Conservation (phyloP, 2,797 vertebrate species). For the Corythornis leucogaster region DNA sequence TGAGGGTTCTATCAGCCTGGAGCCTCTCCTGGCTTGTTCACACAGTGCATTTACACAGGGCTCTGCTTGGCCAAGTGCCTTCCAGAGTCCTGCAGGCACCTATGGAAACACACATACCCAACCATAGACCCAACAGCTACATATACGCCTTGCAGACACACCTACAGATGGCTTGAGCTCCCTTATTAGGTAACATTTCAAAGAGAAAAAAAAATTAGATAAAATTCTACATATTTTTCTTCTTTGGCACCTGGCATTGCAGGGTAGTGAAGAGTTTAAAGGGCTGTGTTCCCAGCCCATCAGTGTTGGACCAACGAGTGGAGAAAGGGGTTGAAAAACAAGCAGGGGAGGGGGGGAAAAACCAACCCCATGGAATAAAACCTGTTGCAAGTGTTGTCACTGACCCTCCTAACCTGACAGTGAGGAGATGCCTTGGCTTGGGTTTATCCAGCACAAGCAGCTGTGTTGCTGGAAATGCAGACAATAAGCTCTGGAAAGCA, state of each 20-base stretch:
- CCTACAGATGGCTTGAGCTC: constrained; percentile 7
- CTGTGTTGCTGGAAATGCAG: neutral
- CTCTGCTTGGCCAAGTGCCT: constrained; percentile 68
- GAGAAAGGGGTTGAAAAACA: neutral
- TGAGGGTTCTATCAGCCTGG: constrained; percentile 65
- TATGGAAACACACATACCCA: neutral
- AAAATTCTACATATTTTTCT: neutral
- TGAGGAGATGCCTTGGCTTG: neutral
- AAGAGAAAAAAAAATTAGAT: neutral
- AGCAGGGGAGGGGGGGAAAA: too few relatives aligned
- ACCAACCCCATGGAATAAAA: neutral
- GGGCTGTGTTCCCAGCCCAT: neutral
- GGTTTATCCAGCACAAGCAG: neutral
- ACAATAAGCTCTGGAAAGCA: constrained; percentile 23
- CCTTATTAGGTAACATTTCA: constrained; percentile 1
- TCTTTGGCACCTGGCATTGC: neutral
- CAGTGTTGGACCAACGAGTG: neutral
- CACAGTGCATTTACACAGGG: constrained; percentile 45
- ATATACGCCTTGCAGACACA: neutral
- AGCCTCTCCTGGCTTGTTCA: constrained; percentile 66
- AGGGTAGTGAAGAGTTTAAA: neutral
- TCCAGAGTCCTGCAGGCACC: constrained; percentile 49
- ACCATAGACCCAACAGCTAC: neutral
- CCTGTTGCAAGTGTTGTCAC: neutral
- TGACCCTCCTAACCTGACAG: neutral